Conservation (phyloP, 1,140 invertebrate species). For the Eurosta solidaginis region DNA sequence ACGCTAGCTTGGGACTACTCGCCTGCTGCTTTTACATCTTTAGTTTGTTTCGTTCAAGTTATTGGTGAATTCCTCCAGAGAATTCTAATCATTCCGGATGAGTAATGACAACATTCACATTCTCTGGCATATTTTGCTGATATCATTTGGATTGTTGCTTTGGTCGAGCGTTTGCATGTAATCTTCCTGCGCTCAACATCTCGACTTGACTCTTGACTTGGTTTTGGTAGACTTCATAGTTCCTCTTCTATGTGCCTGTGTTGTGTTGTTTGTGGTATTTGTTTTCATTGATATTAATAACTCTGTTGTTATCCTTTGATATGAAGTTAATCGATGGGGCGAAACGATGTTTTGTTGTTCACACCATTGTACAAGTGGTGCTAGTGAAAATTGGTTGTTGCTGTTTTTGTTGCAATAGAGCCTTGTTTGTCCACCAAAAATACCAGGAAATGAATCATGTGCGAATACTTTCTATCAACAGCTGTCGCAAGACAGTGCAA, state of each 20-base stretch:
- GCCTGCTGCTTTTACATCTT: neutral
- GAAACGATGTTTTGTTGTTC: slow-evolving; percentile 20
- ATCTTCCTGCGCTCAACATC: neutral
- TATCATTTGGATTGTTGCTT: slow-evolving; percentile 25
- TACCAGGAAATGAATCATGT: slow-evolving; percentile 31
- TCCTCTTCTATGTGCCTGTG: too few relatives aligned
- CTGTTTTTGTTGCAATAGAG: neutral
- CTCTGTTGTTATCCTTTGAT: slow-evolving; percentile 35
- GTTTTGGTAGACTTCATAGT: neutral
- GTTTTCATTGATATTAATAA: slow-evolving; percentile 36
- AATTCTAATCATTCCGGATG: slow-evolving; percentile 37
- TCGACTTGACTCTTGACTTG: neutral
- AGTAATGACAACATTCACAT: slow-evolving; percentile 34
- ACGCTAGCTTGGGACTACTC: neutral
- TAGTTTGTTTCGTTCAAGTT: neutral
- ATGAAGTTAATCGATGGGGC: slow-evolving; percentile 36
- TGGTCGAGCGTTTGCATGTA: neutral
- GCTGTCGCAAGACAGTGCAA: neutral
- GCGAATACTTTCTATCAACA: slow-evolving; percentile 20
- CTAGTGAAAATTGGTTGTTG: neutral
- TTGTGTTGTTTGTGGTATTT: slow-evolving; percentile 26
- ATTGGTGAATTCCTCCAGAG: slow-evolving; percentile 31
- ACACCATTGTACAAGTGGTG: slow-evolving; percentile 2
- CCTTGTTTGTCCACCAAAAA: slow-evolving; percentile 21
- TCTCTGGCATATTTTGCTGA: neutral